Percentiles rank a stretch among this genome's conserved stretches.
These are phyloP conservation scores for Orussus abietinus DNA, from an alignment of 1,140 invertebrate species.

Conservation along the genomic window DNA sequence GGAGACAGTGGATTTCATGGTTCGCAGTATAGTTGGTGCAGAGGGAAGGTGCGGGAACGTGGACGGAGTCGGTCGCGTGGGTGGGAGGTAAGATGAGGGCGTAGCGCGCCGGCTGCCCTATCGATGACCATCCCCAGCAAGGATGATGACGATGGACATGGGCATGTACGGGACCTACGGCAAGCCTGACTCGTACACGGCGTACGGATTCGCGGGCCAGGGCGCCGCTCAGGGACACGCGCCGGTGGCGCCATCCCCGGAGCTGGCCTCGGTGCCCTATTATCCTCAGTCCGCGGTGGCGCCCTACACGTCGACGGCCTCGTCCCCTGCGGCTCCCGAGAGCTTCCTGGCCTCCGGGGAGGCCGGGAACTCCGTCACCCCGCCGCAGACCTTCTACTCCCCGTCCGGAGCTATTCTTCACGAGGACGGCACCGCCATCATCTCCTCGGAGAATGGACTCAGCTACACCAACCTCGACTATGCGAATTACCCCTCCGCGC, in stretches of 20 bases:
- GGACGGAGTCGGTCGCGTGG: no score
- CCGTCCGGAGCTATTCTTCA: slow-evolving; percentile 43
- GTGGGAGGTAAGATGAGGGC: no score
- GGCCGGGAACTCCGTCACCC: slow-evolving; percentile 34
- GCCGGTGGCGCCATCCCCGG: slow-evolving; percentile 41
- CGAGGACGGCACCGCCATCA: slow-evolving; percentile 60
- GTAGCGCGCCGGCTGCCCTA: no score
- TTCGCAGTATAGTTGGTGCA: no score
- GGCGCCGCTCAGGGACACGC: slow-evolving; percentile 34
- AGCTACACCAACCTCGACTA: slow-evolving; percentile 90
- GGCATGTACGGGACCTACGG: slow-evolving; percentile 66
- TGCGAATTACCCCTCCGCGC: slow-evolving; percentile 37
- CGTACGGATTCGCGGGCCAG: slow-evolving; percentile 45
- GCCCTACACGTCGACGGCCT: slow-evolving; percentile 36
- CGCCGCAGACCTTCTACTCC: slow-evolving; percentile 42
- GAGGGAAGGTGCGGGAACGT: no score
- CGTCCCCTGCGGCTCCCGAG: slow-evolving; percentile 26
- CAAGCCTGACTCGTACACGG: slow-evolving; percentile 53
- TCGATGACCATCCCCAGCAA: slow-evolving; percentile 38
- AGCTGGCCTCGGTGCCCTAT: slow-evolving; percentile 43
- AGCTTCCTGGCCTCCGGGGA: slow-evolving; percentile 33
- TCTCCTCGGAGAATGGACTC: slow-evolving; percentile 78
- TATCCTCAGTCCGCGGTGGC: slow-evolving; percentile 44
- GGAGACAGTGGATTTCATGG: no score
- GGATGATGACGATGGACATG: slow-evolving; percentile 69